A percentile compares a stretch with the other conserved stretches of the same genome.
Evolutionary conservation across 1,140 invertebrate genomes (phyloP).

Genomic region (Temnothorax longispinosus): DNA sequence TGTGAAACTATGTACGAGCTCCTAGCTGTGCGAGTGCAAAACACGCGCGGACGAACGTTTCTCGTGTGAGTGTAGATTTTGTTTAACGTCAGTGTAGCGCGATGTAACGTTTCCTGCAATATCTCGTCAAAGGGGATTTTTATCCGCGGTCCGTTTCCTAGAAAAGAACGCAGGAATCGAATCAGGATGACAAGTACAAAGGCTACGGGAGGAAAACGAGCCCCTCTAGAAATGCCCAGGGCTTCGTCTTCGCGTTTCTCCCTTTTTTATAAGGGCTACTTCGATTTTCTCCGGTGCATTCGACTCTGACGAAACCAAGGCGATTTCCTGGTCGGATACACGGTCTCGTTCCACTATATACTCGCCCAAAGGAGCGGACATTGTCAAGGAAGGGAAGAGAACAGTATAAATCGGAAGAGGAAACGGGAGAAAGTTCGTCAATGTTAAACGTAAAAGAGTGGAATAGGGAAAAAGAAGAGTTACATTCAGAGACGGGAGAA

Average conservation of each 20-base stretch:
- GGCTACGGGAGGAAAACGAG: conserved; percentile 69
- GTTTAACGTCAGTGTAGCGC: conserved; percentile 60
- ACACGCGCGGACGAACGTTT: conserved; percentile 42
- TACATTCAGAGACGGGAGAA: conserved; percentile 45
- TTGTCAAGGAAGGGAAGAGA: conserved; percentile 43
- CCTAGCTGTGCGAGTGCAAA: background rate
- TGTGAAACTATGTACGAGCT: background rate
- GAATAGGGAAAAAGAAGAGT: conserved; percentile 65
- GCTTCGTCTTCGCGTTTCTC: conserved; percentile 50
- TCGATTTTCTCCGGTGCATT: conserved; percentile 69
- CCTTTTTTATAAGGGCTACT: conserved; percentile 51
- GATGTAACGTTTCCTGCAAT: conserved; percentile 65
- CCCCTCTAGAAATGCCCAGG: conserved; percentile 37
- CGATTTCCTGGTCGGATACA: conserved; percentile 74
- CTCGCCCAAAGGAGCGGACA: conserved; percentile 58
- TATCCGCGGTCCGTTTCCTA: conserved; percentile 74
- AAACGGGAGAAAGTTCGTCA: conserved; percentile 48
- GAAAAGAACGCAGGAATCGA: conserved; percentile 70
- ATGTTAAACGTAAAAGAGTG: conserved; percentile 60
- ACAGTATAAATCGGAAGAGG: conserved; percentile 33
- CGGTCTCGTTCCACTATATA: conserved; percentile 37
- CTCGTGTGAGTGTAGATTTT: conserved; percentile 53
- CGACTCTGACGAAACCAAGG: conserved; percentile 71
- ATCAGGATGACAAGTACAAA: conserved; percentile 76
- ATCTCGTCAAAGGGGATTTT: conserved; percentile 73